Base-by-base conservation (phyloP, 2,797 vertebrate genomes). In the Cyclura pinguis region DNA sequence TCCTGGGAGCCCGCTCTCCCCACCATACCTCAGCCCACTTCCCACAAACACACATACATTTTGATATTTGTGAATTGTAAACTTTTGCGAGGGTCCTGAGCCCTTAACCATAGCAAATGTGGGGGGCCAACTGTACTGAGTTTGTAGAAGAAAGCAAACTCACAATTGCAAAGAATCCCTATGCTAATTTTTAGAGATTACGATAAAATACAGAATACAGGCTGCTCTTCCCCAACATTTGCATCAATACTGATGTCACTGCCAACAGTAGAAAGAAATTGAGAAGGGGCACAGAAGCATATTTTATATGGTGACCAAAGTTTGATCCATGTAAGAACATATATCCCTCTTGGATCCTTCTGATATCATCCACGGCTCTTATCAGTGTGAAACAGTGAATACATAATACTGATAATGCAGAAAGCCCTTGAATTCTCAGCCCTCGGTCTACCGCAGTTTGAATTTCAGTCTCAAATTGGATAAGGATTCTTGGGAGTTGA, bases 121-220 rank as follows among this genome's bases (percentile, higher is more conserved):
- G 42, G 42, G 42, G 42, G 42, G 42, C 42, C 42, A 47, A 42
- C 72, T 74, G 13, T 14, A 38, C 13, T 73, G 16, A n/a, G 2
- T 38, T 42, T 42, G 42, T 78, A 38, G 42, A 78, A 78, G 42
- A 78, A 78, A 69, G 64, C 29, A 32, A 10, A 27, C 52, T 80
- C 77, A 13, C 29, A 80, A 50, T 80, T 35, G 6, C 80, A 59
- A 80, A 55, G 9, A 81, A 57, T 81, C n/a, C 6, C 32, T 35
- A 80, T 32, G 22, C 24, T 67, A 84, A 84, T 64, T 12, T 67
- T 67, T 84, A 84, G 35, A 64, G 24, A 32, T 52, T 50, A 90
- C 93, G 83, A 93, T 3, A 38, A 89, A 91, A 52, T 59, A 67
- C 22, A 84, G 50, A 84, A 94, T 89, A 84, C 42, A 74, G 35